Evolutionary conservation across 2,113 vertebrate species (phyloP).

Genomic region (Hemichromis elongatus): DNA sequence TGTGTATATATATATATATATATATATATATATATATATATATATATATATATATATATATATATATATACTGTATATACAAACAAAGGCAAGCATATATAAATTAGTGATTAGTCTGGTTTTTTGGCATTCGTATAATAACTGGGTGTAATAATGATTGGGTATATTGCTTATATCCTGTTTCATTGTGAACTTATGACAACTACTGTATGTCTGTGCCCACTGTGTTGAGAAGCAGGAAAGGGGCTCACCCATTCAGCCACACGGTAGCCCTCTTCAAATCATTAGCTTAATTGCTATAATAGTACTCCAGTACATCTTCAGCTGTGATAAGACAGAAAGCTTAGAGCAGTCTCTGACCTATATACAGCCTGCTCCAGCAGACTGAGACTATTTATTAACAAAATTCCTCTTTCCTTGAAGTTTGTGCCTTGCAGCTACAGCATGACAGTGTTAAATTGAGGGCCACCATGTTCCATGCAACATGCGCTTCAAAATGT

Average conservation of each 20-base stretch:
- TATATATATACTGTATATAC: too few relatives aligned
- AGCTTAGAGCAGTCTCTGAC: constrained; percentile 41
- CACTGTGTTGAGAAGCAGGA: neutral
- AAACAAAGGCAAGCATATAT: too few relatives aligned
- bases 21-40: too few relatives aligned
- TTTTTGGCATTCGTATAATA: too few relatives aligned
- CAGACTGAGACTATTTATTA: neutral
- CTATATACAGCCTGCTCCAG: constrained; percentile 36
- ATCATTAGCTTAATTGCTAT: neutral
- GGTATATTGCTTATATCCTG: neutral
- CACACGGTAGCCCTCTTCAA: neutral
- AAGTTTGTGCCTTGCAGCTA: constrained; percentile 9
- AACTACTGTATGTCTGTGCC: neutral
- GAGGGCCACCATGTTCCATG: neutral
- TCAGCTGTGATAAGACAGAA: constrained; percentile 11
- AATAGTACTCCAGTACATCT: neutral
- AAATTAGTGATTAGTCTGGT: too few relatives aligned
- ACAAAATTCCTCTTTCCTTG: constrained; percentile 10
- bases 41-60: too few relatives aligned
- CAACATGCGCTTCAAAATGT: neutral
- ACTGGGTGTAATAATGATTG: neutral
- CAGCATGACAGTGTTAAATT: neutral
- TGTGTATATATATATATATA: too few relatives aligned
- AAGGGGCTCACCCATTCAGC: neutral
- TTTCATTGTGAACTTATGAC: neutral